phyloP scores from a whole-genome alignment of 2,888 invertebrate genomes.

The Dastarcus helophoroides region DNA sequence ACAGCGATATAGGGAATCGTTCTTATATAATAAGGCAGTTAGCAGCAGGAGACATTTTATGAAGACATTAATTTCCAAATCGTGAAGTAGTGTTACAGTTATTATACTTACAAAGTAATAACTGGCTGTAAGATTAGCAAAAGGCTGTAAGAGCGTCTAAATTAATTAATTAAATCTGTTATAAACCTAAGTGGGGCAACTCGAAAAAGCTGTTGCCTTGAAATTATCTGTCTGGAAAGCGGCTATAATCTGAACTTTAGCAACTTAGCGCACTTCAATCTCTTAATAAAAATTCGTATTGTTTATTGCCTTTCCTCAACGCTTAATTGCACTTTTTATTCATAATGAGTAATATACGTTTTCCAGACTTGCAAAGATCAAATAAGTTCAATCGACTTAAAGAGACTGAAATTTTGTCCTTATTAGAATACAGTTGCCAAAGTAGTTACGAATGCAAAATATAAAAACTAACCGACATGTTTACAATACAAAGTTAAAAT shows the following conservation, averaged over 20 bases:
- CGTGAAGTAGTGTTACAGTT: constrained; percentile 38
- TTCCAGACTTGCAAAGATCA: too few species aligned
- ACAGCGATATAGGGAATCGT: constrained; percentile 29
- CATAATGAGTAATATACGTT: too few species aligned
- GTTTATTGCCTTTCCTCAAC: too few species aligned
- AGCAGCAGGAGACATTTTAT: constrained; percentile 36
- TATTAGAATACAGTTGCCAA: too few species aligned
- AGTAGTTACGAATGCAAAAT: too few species aligned
- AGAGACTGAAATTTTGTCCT: too few species aligned
- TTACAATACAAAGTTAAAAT: too few species aligned
- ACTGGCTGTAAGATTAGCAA: constrained; percentile 37
- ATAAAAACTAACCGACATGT: too few species aligned
- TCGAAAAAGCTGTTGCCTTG: constrained; percentile 21
- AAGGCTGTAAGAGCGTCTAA: constrained; percentile 35
- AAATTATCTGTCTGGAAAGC: constrained; percentile 20
- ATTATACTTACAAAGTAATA: constrained; percentile 39
- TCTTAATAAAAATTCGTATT: too few species aligned
- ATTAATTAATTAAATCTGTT: constrained; percentile 40
- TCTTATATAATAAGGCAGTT: constrained; percentile 29
- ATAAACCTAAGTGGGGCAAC: constrained; percentile 34
- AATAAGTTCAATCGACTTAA: too few species aligned
- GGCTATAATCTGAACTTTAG: constrained; percentile 18
- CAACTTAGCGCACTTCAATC: constrained; percentile 20
- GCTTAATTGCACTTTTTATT: too few species aligned
- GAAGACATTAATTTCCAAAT: constrained; percentile 39